phyloP scores from a whole-genome alignment of 1,140 invertebrate genomes.

The Euglossa dilemma region DNA sequence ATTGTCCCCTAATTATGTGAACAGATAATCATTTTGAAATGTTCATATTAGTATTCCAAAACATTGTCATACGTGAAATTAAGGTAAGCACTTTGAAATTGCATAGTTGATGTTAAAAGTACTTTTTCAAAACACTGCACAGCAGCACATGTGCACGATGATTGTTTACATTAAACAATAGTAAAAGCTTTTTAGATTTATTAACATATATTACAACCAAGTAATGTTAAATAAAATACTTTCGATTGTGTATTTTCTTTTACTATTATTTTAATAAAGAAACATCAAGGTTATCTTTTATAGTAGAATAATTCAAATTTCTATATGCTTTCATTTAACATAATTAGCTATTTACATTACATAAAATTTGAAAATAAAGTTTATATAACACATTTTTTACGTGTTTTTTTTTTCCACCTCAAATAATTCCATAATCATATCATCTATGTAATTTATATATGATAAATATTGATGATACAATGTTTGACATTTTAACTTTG shows the following conservation, averaged over 20 bases:
- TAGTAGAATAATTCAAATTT: not conserved
- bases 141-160: conserved; percentile 34
- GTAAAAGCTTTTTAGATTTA: not conserved
- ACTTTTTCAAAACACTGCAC: conserved; percentile 3
- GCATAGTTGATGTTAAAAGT: not conserved
- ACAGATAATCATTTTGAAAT: conserved; percentile 24
- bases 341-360: conserved; percentile 3
- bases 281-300: not conserved
- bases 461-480: not conserved
- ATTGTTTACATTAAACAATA: conserved; percentile 16
- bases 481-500: conserved; percentile 1
- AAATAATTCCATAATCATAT: conserved; percentile 5
- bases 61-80: not conserved
- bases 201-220: not conserved
- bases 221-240: not conserved
- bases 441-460: conserved; percentile 16
- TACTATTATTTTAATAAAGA: not conserved
- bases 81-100: conserved; percentile 26
- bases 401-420: conserved; percentile 24
- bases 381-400: conserved; percentile 17
- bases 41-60: not conserved
- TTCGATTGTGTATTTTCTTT: not conserved
- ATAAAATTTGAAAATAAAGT: conserved; percentile 34
- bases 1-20: conserved; percentile 32
- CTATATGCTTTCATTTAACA: not conserved